Evolutionary conservation across 2,113 vertebrate genomes (phyloP), one percentile per base, ranked within the genome.

Genomic region (Furnarius figulus): DNA sequence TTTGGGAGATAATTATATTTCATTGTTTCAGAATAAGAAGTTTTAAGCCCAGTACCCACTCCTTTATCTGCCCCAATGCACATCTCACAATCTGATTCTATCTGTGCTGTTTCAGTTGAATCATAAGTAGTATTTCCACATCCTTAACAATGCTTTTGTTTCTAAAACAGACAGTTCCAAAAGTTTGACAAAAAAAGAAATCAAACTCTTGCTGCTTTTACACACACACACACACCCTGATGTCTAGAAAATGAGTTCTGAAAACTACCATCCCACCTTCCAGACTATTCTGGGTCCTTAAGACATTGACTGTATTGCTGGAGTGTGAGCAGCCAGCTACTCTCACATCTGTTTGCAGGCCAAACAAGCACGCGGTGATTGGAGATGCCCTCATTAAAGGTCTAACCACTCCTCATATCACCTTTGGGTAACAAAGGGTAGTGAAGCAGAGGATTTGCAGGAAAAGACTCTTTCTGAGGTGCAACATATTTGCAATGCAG

Each of bases 191-290:
- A 70, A 75, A 81, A 67, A 65, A 40, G 1, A 61, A 87, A 62
- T 27, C 2, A 50, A 75, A 55, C 10, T 35, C 23, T 70, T 74
- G 19, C 11, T 53, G 7, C 8, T 53, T 78, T 59, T 85, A 35
- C 12, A 33, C 28, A 5, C 12, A 27, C 2, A 44, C 10, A 61
- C 1, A 0, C 13, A 6, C 10, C 13, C 20, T 13, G 30, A 5
- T 30, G 20, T 22, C 22, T 47, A 72, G 27, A 55, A 62, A 59
- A 79, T 0, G 1, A 70, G 15, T 30, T 92, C 70, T 85, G 50
- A 16, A 90, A 44, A 46, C 15, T 18, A 39, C 4, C 9, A 49
- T 3, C 16, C 6, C 0, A 0, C 31, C 21, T 19, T n/a, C 24
- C 28, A 75, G 47, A 20, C 33, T 63, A 5, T 19, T 67, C 37